A percentile compares a stretch with the other conserved stretches of the same genome.
Conservation (phyloP, 2,797 vertebrate genomes). For the Acanthurus tractus region DNA sequence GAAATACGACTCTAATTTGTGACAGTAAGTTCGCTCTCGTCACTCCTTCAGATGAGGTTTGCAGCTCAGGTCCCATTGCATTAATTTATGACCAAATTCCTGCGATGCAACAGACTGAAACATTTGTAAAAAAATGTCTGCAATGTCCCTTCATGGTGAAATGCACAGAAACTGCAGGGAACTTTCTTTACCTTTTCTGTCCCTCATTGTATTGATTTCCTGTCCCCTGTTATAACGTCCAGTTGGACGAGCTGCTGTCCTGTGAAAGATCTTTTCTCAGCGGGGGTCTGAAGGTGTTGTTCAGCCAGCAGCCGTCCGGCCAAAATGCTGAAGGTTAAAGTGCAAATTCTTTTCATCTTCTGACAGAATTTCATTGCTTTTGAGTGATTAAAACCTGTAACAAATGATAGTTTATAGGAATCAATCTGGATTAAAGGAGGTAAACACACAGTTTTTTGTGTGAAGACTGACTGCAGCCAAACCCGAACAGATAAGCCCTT, state of each 20-base stretch:
- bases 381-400: neutral
- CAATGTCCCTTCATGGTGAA: constrained; percentile 8
- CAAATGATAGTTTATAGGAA: neutral
- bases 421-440: neutral
- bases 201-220: constrained; percentile 70
- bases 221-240: constrained; percentile 54
- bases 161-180: constrained; percentile 27
- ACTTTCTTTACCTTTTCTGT: constrained; percentile 25
- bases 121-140: neutral
- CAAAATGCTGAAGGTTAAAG: constrained; percentile 1
- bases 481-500: constrained; percentile 42
- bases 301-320: constrained; percentile 7
- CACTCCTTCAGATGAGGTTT: constrained; percentile 13
- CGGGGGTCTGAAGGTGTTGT: constrained; percentile 37
- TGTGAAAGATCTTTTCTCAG: constrained; percentile 36
- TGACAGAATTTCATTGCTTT: neutral
- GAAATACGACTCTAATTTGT: constrained; percentile 47
- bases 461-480: constrained; percentile 10
- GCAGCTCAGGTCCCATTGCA: neutral
- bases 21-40: neutral
- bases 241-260: constrained; percentile 45
- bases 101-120: neutral
- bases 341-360: neutral
- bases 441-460: neutral
- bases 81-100: neutral